Conservation (phyloP, 1,140 invertebrate species). For the Berghia stephanieae region DNA sequence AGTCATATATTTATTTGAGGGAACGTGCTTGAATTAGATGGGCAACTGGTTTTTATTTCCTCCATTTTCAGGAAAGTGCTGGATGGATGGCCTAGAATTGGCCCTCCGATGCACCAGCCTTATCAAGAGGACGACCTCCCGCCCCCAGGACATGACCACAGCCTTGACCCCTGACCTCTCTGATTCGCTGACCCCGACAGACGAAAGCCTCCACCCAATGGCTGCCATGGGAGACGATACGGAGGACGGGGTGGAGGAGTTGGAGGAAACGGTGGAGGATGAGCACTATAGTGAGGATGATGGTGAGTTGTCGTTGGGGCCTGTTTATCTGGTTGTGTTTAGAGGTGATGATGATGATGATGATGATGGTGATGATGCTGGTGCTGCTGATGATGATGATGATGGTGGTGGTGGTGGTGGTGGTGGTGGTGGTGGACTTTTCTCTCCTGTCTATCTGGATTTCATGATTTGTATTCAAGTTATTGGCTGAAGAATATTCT, state of each 20-base stretch:
- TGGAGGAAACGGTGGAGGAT: constrained; percentile 34
- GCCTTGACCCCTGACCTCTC: constrained; percentile 25
- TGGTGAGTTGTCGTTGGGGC: constrained; percentile 26
- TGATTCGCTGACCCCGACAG: not conserved
- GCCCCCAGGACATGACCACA: constrained; percentile 31
- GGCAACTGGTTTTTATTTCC: no score
- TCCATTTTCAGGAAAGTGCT: constrained; percentile 92
- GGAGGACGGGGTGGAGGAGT: constrained; percentile 37
- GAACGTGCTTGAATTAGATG: no score
- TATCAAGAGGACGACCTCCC: constrained; percentile 73
- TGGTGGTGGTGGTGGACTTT: no score
- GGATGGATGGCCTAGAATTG: constrained; percentile 94
- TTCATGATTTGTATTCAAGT: no score
- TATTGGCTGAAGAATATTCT: no score
- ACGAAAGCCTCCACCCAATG: no score
- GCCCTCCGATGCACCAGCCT: constrained; percentile 83
- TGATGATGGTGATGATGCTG: not conserved
- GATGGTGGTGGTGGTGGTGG: no score
- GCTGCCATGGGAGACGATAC: constrained; percentile 27
- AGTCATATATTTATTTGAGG: no score
- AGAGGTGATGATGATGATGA: constrained; percentile 28
- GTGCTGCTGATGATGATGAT: no score
- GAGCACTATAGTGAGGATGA: constrained; percentile 35
- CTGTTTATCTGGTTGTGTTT: no score
- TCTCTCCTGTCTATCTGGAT: no score